Evolutionary conservation across 2,797 vertebrate genomes (phyloP), one percentile per base, ranked within the genome.

Genomic region (Chloroceryle amazona): DNA sequence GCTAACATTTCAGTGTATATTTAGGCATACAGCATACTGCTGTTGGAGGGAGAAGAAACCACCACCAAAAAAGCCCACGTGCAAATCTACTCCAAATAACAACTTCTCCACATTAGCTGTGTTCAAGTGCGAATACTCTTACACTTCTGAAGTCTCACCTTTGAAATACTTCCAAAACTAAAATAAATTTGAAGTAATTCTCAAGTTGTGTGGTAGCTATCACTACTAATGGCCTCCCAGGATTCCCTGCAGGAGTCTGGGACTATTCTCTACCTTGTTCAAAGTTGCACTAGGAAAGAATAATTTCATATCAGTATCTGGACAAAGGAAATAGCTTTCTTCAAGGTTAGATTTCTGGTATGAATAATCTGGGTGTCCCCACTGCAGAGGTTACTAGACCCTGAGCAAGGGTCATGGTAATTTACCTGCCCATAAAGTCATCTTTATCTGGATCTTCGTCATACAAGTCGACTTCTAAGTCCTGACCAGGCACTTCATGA

Each of bases 371-470:
- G 54, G 8, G 29, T 65, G 22, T 72, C 58, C 49, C 49, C 3
- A 1, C 5, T 76, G 46, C 25, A 93, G 66, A 75, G 37, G 51
- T 23, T 66, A 62, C 41, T 39, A 22, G 22, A 81, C 7, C 35
- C 23, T 3, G 0, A 72, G n/a, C 46, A 68, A 80, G 60, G 21
- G 5, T 57, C 9, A 29, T 65, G 20, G 6, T 88, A 54, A 93
- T 98, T 96, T 94, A 99, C 99, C 97, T 98, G 97, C 99, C 99
- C 93, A 99, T 97, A 86, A 99, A 98, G 97, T 99, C 99, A n/a
- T 99, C 99, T 97, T 98, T 99, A 96, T 99, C 99, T 1, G 98
- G 98, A 94, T 99, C 99, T 94, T 99, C 99, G 13, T 99, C 99
- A 1, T 96, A 99, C 25, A 99, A 68, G 81, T 99, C 99, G 72